These are phyloP conservation scores for Eurystomus glaucurus DNA, from an alignment of 2,797 vertebrate species.

Conservation along the genomic window DNA sequence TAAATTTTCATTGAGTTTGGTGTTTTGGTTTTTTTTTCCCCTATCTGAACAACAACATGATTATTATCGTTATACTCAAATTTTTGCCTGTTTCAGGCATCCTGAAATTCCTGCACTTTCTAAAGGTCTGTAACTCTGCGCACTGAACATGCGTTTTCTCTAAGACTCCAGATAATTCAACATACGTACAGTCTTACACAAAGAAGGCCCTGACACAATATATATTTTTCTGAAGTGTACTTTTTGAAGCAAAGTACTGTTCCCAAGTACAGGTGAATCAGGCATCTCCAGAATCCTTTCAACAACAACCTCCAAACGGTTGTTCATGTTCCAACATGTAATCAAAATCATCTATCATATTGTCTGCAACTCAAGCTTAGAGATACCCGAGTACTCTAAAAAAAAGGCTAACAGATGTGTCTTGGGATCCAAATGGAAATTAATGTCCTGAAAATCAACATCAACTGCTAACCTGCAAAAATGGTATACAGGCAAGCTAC, in stretches of 20 bases:
- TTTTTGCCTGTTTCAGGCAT: not conserved
- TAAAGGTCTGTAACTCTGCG: not conserved
- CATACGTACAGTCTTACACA: not conserved
- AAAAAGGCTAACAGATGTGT: not conserved
- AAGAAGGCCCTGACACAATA: not conserved
- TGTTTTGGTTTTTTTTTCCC: no score
- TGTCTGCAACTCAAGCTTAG: constrained; percentile 4
- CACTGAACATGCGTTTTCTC: not conserved
- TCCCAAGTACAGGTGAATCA: not conserved
- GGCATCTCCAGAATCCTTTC: constrained; percentile 4
- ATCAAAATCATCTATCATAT: not conserved
- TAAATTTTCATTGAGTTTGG: no score
- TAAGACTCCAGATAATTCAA: not conserved
- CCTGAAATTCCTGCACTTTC: not conserved
- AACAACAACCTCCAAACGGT: not conserved
- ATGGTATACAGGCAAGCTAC: not conserved
- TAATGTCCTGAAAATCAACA: constrained; percentile 1
- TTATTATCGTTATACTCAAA: not conserved
- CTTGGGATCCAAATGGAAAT: not conserved
- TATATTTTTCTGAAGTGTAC: not conserved
- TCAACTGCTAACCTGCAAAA: not conserved
- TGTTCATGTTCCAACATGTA: not conserved
- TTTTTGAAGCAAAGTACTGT: not conserved
- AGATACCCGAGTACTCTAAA: not conserved
- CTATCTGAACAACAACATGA: not conserved